Percentiles rank a stretch among this genome's conserved stretches.
These are phyloP conservation scores for Lycia hirtaria DNA, from an alignment of 2,888 invertebrate genomes.

Conservation along the genomic window DNA sequence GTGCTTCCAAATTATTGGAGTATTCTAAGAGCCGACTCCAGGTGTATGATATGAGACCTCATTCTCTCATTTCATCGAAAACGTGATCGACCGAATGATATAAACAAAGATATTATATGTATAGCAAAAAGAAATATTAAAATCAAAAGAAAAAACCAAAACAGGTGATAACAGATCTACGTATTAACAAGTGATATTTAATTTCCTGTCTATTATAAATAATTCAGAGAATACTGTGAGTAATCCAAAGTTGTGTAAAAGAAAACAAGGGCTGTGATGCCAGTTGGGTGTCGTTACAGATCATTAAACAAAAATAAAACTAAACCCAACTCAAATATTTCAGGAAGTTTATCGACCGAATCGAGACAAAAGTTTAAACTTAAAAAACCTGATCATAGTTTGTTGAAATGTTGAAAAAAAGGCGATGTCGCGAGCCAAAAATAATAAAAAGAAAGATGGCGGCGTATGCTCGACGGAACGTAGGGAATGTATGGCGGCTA, in stretches of 20 bases:
- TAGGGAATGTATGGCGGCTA: conserved; percentile 62
- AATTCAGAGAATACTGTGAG: neutral
- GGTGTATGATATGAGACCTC: too few species aligned
- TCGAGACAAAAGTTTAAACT: conserved; percentile 28
- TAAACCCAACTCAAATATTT: conserved; percentile 22
- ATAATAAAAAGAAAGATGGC: conserved; percentile 65
- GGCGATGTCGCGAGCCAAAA: conserved; percentile 66
- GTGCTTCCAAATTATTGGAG: too few species aligned
- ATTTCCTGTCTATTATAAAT: neutral
- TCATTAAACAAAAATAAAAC: conserved; percentile 28
- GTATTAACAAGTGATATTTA: neutral
- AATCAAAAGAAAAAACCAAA: too few species aligned
- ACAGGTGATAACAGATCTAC: too few species aligned
- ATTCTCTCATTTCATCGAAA: too few species aligned
- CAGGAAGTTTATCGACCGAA: conserved; percentile 31
- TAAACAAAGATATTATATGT: too few species aligned
- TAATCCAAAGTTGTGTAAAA: neutral
- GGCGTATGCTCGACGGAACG: conserved; percentile 64
- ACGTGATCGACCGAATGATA: too few species aligned
- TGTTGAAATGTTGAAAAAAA: conserved; percentile 34
- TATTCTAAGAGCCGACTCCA: too few species aligned
- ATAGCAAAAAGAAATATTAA: too few species aligned
- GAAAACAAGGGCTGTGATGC: conserved; percentile 1
- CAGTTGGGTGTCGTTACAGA: conserved; percentile 18
- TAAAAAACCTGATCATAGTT: conserved; percentile 40